Conservation (phyloP, 2,113 vertebrate species). For the Bubalus kerabau region DNA sequence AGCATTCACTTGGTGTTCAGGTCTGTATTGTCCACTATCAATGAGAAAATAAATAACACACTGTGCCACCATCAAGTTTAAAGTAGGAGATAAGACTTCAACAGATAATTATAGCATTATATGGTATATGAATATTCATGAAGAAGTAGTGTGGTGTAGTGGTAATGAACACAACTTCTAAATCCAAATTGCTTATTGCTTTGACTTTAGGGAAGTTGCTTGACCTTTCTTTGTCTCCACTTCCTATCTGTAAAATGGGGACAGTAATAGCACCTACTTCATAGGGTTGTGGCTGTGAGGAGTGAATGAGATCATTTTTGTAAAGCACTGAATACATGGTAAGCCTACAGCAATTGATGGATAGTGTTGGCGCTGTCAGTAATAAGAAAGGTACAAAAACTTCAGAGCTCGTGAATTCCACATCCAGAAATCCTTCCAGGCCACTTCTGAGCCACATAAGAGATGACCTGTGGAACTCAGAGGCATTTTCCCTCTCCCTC, state of each 20-base stretch:
- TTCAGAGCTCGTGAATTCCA: background rate
- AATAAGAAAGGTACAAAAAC: background rate
- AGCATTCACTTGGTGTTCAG: background rate
- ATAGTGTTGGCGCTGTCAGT: background rate
- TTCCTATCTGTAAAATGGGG: background rate
- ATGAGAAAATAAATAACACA: background rate
- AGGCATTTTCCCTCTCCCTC: background rate
- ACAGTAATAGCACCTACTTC: background rate
- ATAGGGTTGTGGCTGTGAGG: background rate
- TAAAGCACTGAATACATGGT: background rate
- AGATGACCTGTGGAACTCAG: background rate
- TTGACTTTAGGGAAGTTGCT: background rate
- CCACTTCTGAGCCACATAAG: background rate
- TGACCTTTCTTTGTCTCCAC: background rate
- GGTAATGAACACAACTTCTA: background rate
- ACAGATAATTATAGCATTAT: background rate
- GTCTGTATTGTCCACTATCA: background rate
- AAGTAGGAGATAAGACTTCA: background rate
- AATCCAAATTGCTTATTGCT: background rate
- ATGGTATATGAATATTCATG: background rate
- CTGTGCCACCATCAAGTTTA: background rate
- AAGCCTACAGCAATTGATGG: background rate
- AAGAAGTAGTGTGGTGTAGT: background rate
- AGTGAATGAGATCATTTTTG: background rate
- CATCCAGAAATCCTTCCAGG: background rate